These are phyloP conservation scores for Heliconius hortense DNA, from an alignment of 2,888 invertebrate genomes.

Conservation along the genomic window DNA sequence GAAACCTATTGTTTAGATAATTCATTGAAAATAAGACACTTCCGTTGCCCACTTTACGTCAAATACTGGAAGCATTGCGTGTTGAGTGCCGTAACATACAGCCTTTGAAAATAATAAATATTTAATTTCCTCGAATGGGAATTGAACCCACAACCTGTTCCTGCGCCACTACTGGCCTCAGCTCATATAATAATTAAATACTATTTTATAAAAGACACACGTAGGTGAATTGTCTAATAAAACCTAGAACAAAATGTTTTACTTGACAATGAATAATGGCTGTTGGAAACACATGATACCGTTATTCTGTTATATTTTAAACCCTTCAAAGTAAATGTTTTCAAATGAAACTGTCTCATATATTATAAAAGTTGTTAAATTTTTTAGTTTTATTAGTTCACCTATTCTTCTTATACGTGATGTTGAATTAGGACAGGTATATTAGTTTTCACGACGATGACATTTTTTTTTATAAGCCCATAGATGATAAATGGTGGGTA, in stretches of 20 bases:
- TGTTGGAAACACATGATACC: constrained; percentile 2
- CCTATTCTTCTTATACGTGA: neutral
- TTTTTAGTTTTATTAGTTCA: constrained; percentile 10
- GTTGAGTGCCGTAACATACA: no score
- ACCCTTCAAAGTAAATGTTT: constrained; percentile 6
- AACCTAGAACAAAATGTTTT: neutral
- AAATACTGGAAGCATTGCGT: no score
- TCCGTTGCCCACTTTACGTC: no score
- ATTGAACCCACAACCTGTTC: neutral
- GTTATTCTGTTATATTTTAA: constrained; percentile 3
- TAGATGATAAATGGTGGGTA: neutral
- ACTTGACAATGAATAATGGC: constrained; percentile 16
- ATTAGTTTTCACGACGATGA: neutral
- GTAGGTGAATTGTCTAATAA: constrained; percentile 6
- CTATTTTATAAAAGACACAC: neutral
- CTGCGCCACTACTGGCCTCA: neutral
- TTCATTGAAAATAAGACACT: no score
- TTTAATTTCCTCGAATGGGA: no score
- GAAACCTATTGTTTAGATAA: no score
- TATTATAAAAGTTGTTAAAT: constrained; percentile 3
- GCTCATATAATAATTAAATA: neutral
- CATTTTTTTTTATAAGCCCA: neutral
- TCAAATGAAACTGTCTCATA: constrained; percentile 1
- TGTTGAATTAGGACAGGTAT: constrained; percentile 1
- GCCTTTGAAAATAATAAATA: no score